Evolutionary conservation across 2,113 vertebrate species (phyloP), one percentile per base, ranked within the genome.

Genomic region (Tetrax tetrax): DNA sequence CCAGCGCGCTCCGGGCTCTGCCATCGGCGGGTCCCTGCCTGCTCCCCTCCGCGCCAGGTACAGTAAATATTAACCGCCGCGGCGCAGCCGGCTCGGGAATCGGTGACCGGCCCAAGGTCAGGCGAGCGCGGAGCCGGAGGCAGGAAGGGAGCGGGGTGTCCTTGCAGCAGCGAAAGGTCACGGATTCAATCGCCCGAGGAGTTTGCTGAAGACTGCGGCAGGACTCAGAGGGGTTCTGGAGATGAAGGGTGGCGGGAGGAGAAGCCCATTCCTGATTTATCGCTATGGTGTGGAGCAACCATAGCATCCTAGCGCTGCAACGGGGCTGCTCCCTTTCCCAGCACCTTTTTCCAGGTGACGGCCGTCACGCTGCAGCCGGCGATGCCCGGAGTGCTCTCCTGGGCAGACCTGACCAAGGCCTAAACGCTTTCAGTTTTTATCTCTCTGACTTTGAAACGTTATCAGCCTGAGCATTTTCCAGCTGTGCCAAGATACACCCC

Each of bases 1-100:
- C 29, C 18, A 5, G 63, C 6, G 33, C 5, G 10, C 37, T 41
- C 59, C 56, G 3, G 0, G 7, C 45, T 72, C 7, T 22, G 53
- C 80, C 43, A 75, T 70, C 92, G 89, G 53, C 0, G 0, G 37
- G 61, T 27, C 78, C 74, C 90, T 43, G 66, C 85, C 57, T 1
- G 27, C 80, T 90, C 60, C 83, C 41, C 70, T 64, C 81, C 4
- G 4, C 16, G 0, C 33, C 91, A 59, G 83, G 92, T 50, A 97
- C 96, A 94, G 96, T 24, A 95, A 97, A 96, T 64, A 97, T 96
- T 95, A 76, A 95, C 96, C 89, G 60, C 71, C 92, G 5, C 5
- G 0, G 45, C 84, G 64, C 77, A 90, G 75, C 63, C 4, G 2
- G 1, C 78, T 20, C 27, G 22, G 69, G 76, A 66, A 84, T 69